Conservation (phyloP, 2,113 vertebrate genomes). For the Ciconia maguari region DNA sequence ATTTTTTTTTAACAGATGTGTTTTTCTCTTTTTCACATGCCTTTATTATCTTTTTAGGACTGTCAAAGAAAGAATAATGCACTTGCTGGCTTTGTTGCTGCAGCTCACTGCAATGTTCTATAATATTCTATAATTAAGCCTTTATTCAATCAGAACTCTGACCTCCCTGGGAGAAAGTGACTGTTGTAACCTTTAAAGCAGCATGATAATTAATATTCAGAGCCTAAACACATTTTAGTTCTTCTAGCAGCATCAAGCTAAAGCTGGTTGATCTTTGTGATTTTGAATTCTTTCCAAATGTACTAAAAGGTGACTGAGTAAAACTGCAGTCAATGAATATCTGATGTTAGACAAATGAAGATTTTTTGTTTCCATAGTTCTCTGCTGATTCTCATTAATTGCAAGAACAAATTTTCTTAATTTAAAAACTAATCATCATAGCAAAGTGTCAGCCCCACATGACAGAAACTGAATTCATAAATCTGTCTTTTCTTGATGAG, state of each 20-base stretch:
- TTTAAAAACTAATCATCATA: slow-evolving; percentile 32
- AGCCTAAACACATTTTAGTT: neutral
- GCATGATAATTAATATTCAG: slow-evolving; percentile 13
- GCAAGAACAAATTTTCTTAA: neutral
- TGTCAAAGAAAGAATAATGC: neutral
- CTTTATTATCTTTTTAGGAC: neutral
- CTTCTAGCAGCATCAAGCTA: neutral
- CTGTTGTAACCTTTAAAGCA: neutral
- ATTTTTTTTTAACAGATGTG: neutral
- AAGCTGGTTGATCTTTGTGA: neutral
- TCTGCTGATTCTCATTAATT: slow-evolving; percentile 1
- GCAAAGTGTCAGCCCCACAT: neutral
- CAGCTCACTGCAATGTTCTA: neutral
- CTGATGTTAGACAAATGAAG: neutral
- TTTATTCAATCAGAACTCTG: neutral
- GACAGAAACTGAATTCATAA: neutral
- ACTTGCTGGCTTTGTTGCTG: neutral
- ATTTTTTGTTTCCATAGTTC: neutral
- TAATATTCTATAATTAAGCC: neutral
- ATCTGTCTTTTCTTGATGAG: neutral
- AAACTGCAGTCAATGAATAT: neutral
- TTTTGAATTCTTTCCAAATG: slow-evolving; percentile 11
- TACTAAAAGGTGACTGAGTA: neutral
- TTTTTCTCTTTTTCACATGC: neutral
- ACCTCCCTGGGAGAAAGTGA: neutral